phyloP scores from a whole-genome alignment of 2,888 invertebrate species.

The Metalampra italica region DNA sequence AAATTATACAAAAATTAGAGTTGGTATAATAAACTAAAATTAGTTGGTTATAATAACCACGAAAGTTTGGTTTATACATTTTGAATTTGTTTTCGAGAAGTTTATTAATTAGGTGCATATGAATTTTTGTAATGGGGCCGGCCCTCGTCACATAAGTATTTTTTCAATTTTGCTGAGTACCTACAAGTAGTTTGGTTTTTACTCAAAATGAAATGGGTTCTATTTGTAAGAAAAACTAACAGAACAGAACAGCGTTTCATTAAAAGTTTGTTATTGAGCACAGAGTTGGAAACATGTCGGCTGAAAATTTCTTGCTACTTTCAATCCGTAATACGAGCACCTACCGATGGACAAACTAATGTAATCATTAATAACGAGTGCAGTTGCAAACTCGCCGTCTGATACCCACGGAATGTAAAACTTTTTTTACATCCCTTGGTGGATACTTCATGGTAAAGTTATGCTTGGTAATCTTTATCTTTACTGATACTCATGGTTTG shows the following conservation, averaged over 20 bases:
- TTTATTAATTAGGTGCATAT: too few species aligned
- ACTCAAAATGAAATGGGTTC: background rate
- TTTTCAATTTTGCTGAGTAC: background rate
- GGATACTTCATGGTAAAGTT: too few species aligned
- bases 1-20: too few species aligned
- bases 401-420: background rate
- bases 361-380: background rate
- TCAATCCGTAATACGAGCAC: slow-evolving; percentile 37
- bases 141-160: background rate
- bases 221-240: slow-evolving; percentile 39
- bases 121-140: too few species aligned
- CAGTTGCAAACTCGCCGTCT: background rate
- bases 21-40: too few species aligned
- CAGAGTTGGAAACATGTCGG: slow-evolving; percentile 54
- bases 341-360: background rate
- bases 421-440: too few species aligned
- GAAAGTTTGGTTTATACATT: too few species aligned
- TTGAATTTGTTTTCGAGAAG: too few species aligned
- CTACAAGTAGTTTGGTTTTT: too few species aligned
- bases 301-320: slow-evolving; percentile 53
- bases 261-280: slow-evolving; percentile 65
- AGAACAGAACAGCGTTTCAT: slow-evolving; percentile 45
- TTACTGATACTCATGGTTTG: too few species aligned
- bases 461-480: too few species aligned
- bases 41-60: too few species aligned